Base-by-base conservation (phyloP, 2,113 vertebrate genomes). In the Brachyhypopomus gauderio region DNA sequence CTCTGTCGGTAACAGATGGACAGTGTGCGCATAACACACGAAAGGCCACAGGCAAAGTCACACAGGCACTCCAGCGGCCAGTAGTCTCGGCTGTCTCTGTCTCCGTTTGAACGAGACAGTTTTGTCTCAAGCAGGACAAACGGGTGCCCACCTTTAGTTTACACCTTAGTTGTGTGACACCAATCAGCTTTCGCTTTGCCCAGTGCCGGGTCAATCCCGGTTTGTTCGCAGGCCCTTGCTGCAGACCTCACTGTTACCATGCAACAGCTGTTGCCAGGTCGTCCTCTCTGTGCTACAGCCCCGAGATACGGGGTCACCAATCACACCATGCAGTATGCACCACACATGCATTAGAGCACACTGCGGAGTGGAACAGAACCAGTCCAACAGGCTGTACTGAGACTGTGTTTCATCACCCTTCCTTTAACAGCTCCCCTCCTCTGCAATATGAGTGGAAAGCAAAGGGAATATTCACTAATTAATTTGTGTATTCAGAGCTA, bases 1-100 rank as follows among this genome's bases (percentile, higher is more conserved):
- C 80, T 92, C 97, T 98, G 86, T 78, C 84, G 84, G 78, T 63
- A 84, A 89, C 9, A 73, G 22, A 73, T 16, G 63, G 25, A 60
- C 55, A 60, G 34, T 22, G 9, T 27, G 69, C 34, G 45, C 23
- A 41, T 38, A 72, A 17, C 16, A 67, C 27, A 63, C 20, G 52
- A 17, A 22, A 3, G n/a, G 9, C 41, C 12, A 9, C 34, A 14
- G 34, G 38, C 27, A 19, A 60, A 38, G 12, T 14, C 14, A 25
- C 30, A 23, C 7, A 20, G 62, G 6, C 1, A 5, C 22, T 62
- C n/a, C 14, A 45, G 25, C 20, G 22, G 17, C 20, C 19, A 20
- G 41, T 11, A 14, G 38, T 67, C 41, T 66, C 8, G 2, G 17
- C 11, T n/a, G 12, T 52, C 11, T 48, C 45, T 1, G 9, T 12